These are phyloP conservation scores for Merodon equestris DNA, from an alignment of 2,888 invertebrate species.

Conservation along the genomic window DNA sequence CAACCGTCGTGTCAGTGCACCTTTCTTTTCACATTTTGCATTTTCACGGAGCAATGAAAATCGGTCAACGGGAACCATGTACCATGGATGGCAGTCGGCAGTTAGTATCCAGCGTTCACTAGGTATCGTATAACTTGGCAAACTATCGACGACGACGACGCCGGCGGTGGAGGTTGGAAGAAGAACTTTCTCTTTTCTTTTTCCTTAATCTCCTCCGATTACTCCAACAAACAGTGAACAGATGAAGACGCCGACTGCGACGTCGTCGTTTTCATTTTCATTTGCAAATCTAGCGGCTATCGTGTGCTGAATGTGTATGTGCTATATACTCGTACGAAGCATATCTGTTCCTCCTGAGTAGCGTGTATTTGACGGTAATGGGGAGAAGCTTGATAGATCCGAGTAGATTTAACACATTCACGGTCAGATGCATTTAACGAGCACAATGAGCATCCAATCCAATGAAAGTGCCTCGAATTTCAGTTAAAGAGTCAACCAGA, in stretches of 20 bases:
- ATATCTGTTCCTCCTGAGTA: constrained; percentile 40
- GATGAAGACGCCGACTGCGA: constrained; percentile 28
- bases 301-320: neutral
- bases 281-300: constrained; percentile 67
- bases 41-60: constrained; percentile 64
- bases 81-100: constrained; percentile 32
- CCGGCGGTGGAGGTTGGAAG: constrained; percentile 37
- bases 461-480: constrained; percentile 65
- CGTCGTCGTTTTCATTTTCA: constrained; percentile 72
- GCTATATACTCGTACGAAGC: constrained; percentile 3
- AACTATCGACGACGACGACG: constrained; percentile 25
- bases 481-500: constrained; percentile 24
- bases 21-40: constrained; percentile 64
- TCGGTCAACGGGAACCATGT: constrained; percentile 67
- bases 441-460: constrained; percentile 49
- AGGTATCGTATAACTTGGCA: neutral
- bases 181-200: constrained; percentile 68
- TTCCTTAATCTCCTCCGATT: constrained; percentile 47
- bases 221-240: neutral
- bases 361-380: constrained; percentile 41
- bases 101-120: neutral
- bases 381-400: constrained; percentile 55
- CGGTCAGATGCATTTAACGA: constrained; percentile 61
- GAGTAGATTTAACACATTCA: constrained; percentile 47
- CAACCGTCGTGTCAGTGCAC: constrained; percentile 57